A percentile compares a stretch with the other conserved stretches of the same genome.
Conservation (phyloP, 1,140 invertebrate genomes). For the Cydia pomonella region DNA sequence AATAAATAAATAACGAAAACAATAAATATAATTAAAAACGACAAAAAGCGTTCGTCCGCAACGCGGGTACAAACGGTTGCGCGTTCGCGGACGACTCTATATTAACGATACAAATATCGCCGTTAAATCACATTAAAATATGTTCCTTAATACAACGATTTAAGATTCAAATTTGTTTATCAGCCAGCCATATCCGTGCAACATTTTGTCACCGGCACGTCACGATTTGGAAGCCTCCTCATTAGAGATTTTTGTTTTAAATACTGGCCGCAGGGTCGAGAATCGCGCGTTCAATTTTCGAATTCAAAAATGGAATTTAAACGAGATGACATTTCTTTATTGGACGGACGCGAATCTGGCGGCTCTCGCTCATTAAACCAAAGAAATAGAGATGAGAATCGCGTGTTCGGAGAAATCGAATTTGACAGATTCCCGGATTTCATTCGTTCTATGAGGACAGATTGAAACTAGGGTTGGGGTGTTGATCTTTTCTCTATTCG, state of each 20-base stretch:
- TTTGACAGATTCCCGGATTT: constrained; percentile 56
- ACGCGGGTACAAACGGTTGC: constrained; percentile 66
- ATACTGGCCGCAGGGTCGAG: constrained; percentile 49
- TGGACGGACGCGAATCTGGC: constrained; percentile 54
- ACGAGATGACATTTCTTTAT: constrained; percentile 72
- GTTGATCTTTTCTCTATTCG: not conserved
- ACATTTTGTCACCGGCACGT: constrained; percentile 71
- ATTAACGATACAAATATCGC: constrained; percentile 51
- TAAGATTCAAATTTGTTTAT: constrained; percentile 48
- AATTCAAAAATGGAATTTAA: constrained; percentile 73
- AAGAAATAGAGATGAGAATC: constrained; percentile 59
- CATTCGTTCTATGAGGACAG: constrained; percentile 45
- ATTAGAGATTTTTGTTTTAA: constrained; percentile 67
- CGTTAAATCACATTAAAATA: constrained; percentile 39
- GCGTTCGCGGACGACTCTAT: constrained; percentile 60
- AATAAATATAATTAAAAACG: constrained; percentile 80
- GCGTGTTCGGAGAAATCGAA: constrained; percentile 46
- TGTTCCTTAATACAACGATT: constrained; percentile 40
- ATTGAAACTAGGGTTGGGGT: constrained; percentile 35
- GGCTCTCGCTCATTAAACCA: constrained; percentile 57
- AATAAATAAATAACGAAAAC: constrained; percentile 77
- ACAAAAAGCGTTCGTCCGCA: constrained; percentile 72
- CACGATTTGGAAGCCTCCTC: constrained; percentile 61
- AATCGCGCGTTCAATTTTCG: constrained; percentile 53
- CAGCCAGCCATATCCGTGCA: constrained; percentile 48